Conservation (phyloP, 2,113 vertebrate species). For the Danio rerio region DNA sequence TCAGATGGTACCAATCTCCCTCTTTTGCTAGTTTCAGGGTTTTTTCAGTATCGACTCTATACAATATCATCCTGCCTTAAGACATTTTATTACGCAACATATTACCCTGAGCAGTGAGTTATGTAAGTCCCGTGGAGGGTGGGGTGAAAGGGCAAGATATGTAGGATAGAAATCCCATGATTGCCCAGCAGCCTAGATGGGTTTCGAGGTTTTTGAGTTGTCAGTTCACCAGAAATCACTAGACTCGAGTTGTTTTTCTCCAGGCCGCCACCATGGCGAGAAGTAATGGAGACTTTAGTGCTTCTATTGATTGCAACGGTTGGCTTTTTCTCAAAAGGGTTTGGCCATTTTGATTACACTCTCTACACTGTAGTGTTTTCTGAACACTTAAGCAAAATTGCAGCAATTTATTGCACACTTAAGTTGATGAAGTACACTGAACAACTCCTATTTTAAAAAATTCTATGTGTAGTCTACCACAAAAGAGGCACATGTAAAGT, state of each 20-base stretch:
- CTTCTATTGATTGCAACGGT: conserved; percentile 73
- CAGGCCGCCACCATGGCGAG: conserved; percentile 55
- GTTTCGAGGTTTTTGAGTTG: conserved; percentile 26
- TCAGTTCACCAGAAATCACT: conserved; percentile 72
- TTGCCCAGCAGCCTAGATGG: conserved; percentile 6
- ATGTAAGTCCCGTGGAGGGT: neutral
- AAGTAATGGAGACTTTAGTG: conserved; percentile 68
- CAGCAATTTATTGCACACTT: conserved; percentile 75
- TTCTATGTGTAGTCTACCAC: conserved; percentile 41
- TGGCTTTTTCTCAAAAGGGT: conserved; percentile 65
- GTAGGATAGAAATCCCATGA: conserved; percentile 46
- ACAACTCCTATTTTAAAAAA: conserved; percentile 60
- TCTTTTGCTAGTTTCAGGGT: neutral
- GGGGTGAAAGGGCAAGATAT: neutral
- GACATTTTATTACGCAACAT: conserved; percentile 38
- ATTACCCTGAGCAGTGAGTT: neutral
- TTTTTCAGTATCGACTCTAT: neutral
- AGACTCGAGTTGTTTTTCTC: conserved; percentile 60
- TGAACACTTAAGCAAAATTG: conserved; percentile 61
- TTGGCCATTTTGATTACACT: conserved; percentile 72
- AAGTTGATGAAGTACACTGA: conserved; percentile 62
- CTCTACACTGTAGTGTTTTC: conserved; percentile 62
- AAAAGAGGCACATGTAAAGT: conserved; percentile 2
- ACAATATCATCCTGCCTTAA: neutral
- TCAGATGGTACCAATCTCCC: neutral